Base-by-base conservation (phyloP, 2,113 vertebrate species). In the Leuciscus idus region DNA sequence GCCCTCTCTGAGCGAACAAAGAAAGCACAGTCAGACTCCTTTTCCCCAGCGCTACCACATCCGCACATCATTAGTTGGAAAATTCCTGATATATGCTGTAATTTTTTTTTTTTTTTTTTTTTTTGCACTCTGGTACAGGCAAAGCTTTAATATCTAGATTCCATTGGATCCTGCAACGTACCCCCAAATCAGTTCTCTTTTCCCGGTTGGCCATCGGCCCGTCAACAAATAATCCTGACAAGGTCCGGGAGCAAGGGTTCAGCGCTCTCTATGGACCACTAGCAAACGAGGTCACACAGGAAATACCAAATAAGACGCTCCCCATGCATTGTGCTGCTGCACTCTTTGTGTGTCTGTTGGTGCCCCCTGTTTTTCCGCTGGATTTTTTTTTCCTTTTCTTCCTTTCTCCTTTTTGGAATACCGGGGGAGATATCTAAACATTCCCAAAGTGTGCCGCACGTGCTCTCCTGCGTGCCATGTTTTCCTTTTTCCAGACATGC, bases 1-100 rank as follows among this genome's bases (percentile, higher is more conserved):
- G 97, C 96, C 96, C 98, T 96, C 95, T 94, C 95, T 95, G 90
- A 94, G 96, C 86, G 95, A 98, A 99, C 98, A 99, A 99, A 99
- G 98, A 97, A 94, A 96, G 97, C 97, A 97, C 97, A 99, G 98
- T 99, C 96, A 98, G 97, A 96, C 96, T 97, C 96, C 95, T 95
- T 97, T 96, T 96, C 96, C 95, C 95, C 94, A 93, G 94, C 91
- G 93, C 97, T 97, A 97, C 98, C 97, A 99, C 98, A 99, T 99
- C 98, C 97, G 96, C 96, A 98, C 96, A 97, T 98, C 97, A 96
- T 99, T 99, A 98, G 96, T 94, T 95, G 97, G 98, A 99, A 99
- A 99, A 99, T 99, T 99, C 98, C 97, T 98, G 96, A 98, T 98
- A 98, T 97, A 99, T 98, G 98, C 96, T 95, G 97, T 99, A 95